Percentiles rank a stretch among this genome's conserved stretches.
Evolutionary conservation across 2,113 vertebrate genomes (phyloP).

Genomic region (Falcunculus frontatus): DNA sequence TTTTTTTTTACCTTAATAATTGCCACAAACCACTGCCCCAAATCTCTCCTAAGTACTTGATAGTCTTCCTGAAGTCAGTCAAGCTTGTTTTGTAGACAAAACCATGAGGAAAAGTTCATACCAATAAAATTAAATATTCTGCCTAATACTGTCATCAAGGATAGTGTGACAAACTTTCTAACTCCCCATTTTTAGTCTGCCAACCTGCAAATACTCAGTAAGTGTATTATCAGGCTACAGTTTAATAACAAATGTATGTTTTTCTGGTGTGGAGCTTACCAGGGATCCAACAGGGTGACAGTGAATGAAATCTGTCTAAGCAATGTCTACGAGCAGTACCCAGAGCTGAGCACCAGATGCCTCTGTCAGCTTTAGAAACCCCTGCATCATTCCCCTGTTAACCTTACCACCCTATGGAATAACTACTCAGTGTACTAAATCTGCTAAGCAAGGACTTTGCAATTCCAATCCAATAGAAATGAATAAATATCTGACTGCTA

Average conservation of each 20-base stretch:
- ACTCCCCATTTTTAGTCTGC: neutral
- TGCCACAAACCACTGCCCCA: neutral
- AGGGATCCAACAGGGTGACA: neutral
- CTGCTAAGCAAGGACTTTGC: constrained; percentile 24
- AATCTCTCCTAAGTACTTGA: neutral
- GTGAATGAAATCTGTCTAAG: neutral
- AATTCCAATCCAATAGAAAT: constrained; percentile 33
- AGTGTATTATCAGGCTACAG: neutral
- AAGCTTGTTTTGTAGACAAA: neutral
- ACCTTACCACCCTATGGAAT: neutral
- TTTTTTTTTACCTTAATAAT: neutral
- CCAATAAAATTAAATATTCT: neutral
- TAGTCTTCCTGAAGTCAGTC: neutral
- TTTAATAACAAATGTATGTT: neutral
- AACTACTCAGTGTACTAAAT: neutral
- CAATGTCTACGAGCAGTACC: neutral
- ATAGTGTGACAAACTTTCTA: neutral
- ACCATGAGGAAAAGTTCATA: neutral
- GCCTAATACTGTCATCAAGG: neutral
- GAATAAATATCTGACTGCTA: constrained; percentile 45
- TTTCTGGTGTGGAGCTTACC: neutral
- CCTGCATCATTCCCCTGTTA: neutral
- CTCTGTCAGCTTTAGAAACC: constrained; percentile 26
- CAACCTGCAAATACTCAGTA: neutral
- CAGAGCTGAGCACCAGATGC: constrained; percentile 32